Conservation (phyloP, 2,888 invertebrate genomes). For the Sinhomidia bicolor region DNA sequence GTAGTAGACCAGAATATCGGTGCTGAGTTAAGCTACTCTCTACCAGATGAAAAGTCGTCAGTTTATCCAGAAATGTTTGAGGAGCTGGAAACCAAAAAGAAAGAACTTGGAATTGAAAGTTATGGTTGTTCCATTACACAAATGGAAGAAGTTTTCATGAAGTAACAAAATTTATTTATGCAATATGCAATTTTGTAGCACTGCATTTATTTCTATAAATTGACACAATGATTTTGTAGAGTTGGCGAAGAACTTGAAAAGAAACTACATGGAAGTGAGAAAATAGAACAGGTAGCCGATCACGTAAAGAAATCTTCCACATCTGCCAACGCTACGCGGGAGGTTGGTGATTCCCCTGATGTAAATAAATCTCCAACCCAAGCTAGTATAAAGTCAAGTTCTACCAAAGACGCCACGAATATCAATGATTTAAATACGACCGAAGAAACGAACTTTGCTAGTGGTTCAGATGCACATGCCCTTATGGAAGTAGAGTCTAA, state of each 20-base stretch:
- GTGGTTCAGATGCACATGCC: too few relatives aligned
- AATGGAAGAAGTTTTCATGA: constrained; percentile 94
- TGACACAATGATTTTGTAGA: constrained; percentile 7
- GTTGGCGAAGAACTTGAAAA: constrained; percentile 74
- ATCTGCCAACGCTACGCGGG: too few relatives aligned
- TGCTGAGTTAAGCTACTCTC: constrained; percentile 88
- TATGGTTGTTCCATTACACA: constrained; percentile 93
- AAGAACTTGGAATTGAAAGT: constrained; percentile 86
- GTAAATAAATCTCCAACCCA: too few relatives aligned
- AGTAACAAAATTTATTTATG: constrained; percentile 83
- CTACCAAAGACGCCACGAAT: too few relatives aligned
- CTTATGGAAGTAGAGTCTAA: constrained; percentile 47
- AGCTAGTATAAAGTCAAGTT: too few relatives aligned
- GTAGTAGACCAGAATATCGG: constrained; percentile 88
- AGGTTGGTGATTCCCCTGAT: too few relatives aligned
- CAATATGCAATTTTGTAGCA: too few relatives aligned
- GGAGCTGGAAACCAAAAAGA: constrained; percentile 86
- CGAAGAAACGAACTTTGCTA: too few relatives aligned
- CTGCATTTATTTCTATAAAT: too few relatives aligned
- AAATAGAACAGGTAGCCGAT: not conserved
- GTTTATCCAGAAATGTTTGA: constrained; percentile 87
- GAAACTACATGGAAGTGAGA: not conserved
- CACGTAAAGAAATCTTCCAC: too few relatives aligned
- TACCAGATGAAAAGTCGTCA: constrained; percentile 86
- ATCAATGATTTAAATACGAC: too few relatives aligned